Percentiles rank a stretch among this genome's conserved stretches.
Evolutionary conservation across 2,888 invertebrate genomes (phyloP).

Genomic region (Tachina grossa): DNA sequence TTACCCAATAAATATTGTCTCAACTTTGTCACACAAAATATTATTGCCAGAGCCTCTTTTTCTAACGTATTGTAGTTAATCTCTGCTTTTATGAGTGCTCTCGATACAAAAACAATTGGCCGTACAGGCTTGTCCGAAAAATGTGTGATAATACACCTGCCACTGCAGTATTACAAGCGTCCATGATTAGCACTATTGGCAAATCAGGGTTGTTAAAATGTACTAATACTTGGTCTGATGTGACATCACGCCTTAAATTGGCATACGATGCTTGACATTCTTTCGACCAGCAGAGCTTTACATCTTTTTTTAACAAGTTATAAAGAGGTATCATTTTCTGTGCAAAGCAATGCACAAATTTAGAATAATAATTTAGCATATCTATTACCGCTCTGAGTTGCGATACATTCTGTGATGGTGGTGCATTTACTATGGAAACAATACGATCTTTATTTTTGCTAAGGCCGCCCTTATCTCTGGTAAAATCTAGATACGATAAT

Average conservation of each 20-base stretch:
- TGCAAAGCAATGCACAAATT: slow-evolving; percentile 37
- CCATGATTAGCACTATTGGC: slow-evolving; percentile 27
- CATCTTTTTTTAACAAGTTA: slow-evolving; percentile 31
- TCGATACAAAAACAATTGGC: slow-evolving; percentile 49
- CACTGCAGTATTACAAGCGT: slow-evolving; percentile 37
- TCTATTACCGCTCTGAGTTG: slow-evolving; percentile 30
- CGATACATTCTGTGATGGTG: slow-evolving; percentile 24
- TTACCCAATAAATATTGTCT: too few species aligned
- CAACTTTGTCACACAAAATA: too few species aligned
- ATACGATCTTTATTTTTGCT: slow-evolving; percentile 28
- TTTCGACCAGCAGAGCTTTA: slow-evolving; percentile 36
- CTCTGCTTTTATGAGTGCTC: too few species aligned
- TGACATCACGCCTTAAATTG: too few species aligned
- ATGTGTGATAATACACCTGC: slow-evolving; percentile 37
- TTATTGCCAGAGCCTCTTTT: too few species aligned
- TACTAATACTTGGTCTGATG: too few species aligned
- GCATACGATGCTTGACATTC: slow-evolving; percentile 25
- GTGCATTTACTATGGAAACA: too few species aligned
- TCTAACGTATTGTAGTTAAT: too few species aligned
- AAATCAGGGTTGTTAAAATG: slow-evolving; percentile 41
- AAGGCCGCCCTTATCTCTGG: too few species aligned
- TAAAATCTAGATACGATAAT: too few species aligned
- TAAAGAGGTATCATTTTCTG: slow-evolving; percentile 30
- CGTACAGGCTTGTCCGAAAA: background rate
- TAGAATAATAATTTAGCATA: slow-evolving; percentile 45